Evolutionary conservation across 2,113 vertebrate genomes (phyloP).

Genomic region (Megaceryle torquata): DNA sequence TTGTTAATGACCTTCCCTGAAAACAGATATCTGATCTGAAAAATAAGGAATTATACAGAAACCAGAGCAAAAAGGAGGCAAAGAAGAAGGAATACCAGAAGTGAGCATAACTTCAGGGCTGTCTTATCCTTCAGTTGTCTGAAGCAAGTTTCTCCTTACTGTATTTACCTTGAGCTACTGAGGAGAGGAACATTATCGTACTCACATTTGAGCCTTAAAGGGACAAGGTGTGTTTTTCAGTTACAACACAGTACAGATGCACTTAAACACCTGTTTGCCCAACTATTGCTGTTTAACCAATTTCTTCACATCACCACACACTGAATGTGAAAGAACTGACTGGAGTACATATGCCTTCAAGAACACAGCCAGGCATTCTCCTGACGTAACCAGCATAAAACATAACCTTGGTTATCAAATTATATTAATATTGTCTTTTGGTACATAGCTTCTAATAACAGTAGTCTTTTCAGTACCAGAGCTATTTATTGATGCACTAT

Average conservation of each 20-base stretch:
- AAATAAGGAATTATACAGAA: background rate
- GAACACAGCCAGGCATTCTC: background rate
- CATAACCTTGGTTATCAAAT: background rate
- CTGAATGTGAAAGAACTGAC: background rate
- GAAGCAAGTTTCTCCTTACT: background rate
- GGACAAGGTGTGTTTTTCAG: background rate
- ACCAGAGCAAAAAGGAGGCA: background rate
- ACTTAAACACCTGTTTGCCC: background rate
- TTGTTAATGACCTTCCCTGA: background rate
- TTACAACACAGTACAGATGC: background rate
- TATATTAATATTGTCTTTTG: background rate
- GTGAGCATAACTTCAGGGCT: background rate
- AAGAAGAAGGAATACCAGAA: background rate
- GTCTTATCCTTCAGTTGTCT: background rate
- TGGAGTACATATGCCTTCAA: fast-evolving
- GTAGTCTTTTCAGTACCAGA: background rate
- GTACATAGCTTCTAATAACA: background rate
- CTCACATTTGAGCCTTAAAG: background rate
- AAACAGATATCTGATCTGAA: background rate
- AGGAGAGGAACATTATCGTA: background rate
- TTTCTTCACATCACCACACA: background rate
- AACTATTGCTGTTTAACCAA: background rate
- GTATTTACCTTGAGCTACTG: background rate
- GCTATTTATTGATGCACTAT: background rate
- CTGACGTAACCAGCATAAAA: background rate